These are phyloP conservation scores for Nymphicus hollandicus DNA, from an alignment of 2,113 vertebrate genomes.

Conservation along the genomic window DNA sequence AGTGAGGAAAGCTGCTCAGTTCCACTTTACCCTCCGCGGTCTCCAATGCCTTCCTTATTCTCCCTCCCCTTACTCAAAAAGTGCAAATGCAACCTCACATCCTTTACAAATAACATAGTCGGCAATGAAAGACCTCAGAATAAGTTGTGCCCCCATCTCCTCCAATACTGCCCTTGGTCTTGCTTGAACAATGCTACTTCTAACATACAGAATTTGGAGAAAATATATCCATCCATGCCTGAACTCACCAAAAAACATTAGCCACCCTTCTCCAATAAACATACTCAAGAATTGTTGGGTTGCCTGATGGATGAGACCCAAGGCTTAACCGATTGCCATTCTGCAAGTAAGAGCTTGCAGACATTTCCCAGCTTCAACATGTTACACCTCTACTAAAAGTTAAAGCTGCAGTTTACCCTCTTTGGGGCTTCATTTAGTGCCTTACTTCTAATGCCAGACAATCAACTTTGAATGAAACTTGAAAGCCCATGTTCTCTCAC, in stretches of 20 bases:
- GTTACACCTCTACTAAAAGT: not conserved
- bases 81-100: not conserved
- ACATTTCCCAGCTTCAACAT: not conserved
- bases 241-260: not conserved
- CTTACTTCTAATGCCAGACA: not conserved
- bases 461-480: not conserved
- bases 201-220: accelerated
- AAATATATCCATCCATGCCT: not conserved
- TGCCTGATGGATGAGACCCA: not conserved
- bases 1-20: not conserved
- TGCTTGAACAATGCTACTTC: not conserved
- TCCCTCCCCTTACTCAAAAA: not conserved
- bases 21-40: not conserved
- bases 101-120: not conserved
- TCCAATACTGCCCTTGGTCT: not conserved
- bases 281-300: not conserved
- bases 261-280: not conserved
- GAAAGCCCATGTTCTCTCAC: not conserved
- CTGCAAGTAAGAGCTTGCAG: not conserved
- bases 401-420: not conserved
- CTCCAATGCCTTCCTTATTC: not conserved
- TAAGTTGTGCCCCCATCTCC: not conserved
- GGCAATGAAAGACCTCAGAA: not conserved
- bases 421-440: not conserved
- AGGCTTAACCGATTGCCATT: not conserved